phyloP scores from a whole-genome alignment of 1,140 invertebrate species.

The Drosophila tristis region DNA sequence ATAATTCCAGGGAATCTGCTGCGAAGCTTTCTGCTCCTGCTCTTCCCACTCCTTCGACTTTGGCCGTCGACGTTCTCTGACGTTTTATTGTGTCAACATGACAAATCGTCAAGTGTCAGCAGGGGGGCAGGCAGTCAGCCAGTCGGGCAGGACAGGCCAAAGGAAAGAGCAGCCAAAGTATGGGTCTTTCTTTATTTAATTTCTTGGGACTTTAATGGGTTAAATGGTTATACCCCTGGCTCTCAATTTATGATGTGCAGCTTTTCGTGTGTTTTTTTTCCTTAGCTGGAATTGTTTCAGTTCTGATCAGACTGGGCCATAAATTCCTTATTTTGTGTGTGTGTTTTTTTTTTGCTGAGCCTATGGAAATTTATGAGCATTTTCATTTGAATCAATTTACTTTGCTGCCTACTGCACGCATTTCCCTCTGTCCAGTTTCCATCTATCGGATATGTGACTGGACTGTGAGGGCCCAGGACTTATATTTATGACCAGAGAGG shows the following conservation, averaged over 20 bases:
- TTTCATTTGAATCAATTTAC: slow-evolving; percentile 79
- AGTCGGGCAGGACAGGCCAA: neutral
- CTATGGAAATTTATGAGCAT: slow-evolving; percentile 71
- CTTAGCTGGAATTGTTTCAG: slow-evolving; percentile 21
- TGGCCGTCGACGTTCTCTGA: slow-evolving; percentile 35
- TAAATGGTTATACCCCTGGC: slow-evolving; percentile 38
- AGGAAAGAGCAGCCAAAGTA: neutral
- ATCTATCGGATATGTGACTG: slow-evolving; percentile 13
- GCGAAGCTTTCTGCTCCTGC: slow-evolving; percentile 24
- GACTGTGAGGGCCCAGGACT: slow-evolving; percentile 36
- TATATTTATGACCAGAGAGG: slow-evolving; percentile 66
- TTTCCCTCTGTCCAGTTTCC: slow-evolving; percentile 7
- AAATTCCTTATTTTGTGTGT: slow-evolving; percentile 60
- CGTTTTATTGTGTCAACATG: slow-evolving; percentile 79
- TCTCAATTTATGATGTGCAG: slow-evolving; percentile 4
- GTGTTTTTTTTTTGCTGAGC: slow-evolving; percentile 43
- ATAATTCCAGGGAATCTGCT: slow-evolving; percentile 78
- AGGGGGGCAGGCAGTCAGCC: slow-evolving; percentile 6
- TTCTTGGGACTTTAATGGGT: slow-evolving; percentile 60
- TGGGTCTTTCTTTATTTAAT: slow-evolving; percentile 68
- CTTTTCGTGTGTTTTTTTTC: slow-evolving; percentile 20
- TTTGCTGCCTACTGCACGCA: slow-evolving; percentile 41
- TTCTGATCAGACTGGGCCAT: slow-evolving; percentile 36
- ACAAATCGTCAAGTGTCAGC: slow-evolving; percentile 75
- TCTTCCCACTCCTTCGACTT: slow-evolving; percentile 23